Base-by-base conservation (phyloP, 64 coral and sea anemone genomes). In the Platygyra sinensis region DNA sequence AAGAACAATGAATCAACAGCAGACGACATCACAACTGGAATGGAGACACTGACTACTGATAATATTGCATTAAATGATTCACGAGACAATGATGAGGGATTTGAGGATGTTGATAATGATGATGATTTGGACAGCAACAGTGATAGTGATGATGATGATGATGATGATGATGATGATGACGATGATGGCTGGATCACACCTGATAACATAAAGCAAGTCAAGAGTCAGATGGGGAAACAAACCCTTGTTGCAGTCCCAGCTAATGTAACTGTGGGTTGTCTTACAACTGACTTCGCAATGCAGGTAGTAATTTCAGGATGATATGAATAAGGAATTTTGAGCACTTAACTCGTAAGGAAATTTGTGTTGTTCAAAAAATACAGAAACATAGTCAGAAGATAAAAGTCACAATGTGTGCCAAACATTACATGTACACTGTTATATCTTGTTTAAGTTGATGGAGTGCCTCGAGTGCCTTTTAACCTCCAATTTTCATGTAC, bases 241-340 rank as follows among this genome's bases (percentile, higher is more conserved):
- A 60, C 27, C 15, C 57, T 69, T 8, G 82, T 73, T 55, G 60
- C 89, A 16, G 28, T 33, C n/a, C 77, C 96, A 52, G 80, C 83
- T 27, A 60, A 91, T 79, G 83, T 98, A 12, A 79, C 81, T 78
- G 96, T 98, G 52, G 96, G 94, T 28, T 98, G 96, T 88, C 90
- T 98, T 83, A 98, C 96, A 72, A 91, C 96, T 78, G 96, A 98
- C 78, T 98, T 98, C 91, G 94, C 96, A 9, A 95, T 98, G 91
- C 96, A 98, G 88, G 96, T 98, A 85, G 54, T 8, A 25, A 27
- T 69, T 27, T 69, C 22, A 69, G 10, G 10, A 5, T 10, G 24
- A 11, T 69, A 24, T 67, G 63, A 67, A 20, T 67, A 25, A 67
- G 22, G 8, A 25, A 69, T 25, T 29, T 27, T 69, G 2, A 69